A percentile compares a stretch with the other conserved stretches of the same genome.
Conservation (phyloP, 2,888 invertebrate species). For the Leucozona laternaria region DNA sequence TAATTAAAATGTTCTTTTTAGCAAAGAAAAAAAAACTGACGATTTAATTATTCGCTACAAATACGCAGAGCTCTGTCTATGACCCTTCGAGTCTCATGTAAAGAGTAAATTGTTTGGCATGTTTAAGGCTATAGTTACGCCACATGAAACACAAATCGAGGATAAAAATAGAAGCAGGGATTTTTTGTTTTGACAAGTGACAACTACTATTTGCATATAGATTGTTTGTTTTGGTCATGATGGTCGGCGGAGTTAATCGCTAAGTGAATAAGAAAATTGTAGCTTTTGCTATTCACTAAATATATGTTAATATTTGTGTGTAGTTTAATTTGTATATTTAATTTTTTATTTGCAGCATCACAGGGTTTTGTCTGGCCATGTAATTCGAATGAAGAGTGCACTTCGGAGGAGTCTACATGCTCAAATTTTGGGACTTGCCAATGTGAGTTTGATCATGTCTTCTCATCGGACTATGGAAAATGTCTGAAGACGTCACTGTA, state of each 20-base stretch:
- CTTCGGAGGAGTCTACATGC: conserved; percentile 80
- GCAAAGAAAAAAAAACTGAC: conserved; percentile 30
- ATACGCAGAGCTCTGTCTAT: conserved; percentile 17
- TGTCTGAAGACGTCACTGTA: conserved; percentile 82
- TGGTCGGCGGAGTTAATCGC: no score
- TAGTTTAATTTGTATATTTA: not conserved
- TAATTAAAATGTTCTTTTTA: conserved; percentile 68
- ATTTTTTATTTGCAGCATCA: conserved; percentile 64
- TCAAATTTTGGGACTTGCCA: conserved; percentile 78
- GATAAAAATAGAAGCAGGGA: conserved; percentile 13
- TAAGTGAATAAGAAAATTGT: not conserved
- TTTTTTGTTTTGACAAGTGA: not conserved
- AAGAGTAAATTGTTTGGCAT: conserved; percentile 63
- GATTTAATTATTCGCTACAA: conserved; percentile 65
- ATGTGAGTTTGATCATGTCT: conserved; percentile 81
- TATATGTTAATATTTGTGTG: not conserved
- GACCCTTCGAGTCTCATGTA: conserved; percentile 6
- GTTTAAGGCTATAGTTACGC: not conserved
- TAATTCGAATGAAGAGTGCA: conserved; percentile 80
- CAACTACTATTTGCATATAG: not conserved
- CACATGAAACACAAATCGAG: not conserved
- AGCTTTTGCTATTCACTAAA: not conserved
- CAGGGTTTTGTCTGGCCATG: conserved; percentile 81
- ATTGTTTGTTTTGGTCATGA: no score
- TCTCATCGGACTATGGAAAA: conserved; percentile 80